Evolutionary conservation across 2,888 invertebrate genomes (phyloP).

Genomic region (Ceraclea dissimilis): DNA sequence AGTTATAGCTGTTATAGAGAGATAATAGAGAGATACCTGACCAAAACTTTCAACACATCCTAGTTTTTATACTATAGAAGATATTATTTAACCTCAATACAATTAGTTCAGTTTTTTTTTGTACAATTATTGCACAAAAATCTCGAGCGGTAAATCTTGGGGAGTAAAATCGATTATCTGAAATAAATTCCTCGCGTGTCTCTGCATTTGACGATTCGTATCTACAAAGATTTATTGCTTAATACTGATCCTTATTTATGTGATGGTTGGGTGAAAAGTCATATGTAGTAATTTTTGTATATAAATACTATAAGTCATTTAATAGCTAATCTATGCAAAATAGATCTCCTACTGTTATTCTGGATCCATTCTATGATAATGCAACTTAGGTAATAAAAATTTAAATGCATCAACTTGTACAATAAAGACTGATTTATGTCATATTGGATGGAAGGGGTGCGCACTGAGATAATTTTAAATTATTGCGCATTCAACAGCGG

Average conservation of each 20-base stretch:
- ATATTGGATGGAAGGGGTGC: slow-evolving; percentile 23
- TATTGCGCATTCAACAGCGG: slow-evolving; percentile 19
- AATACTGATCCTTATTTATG: neutral
- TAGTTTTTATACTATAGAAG: too few species aligned
- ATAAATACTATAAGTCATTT: slow-evolving; percentile 23
- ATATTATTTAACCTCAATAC: too few species aligned
- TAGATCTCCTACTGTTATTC: slow-evolving; percentile 7
- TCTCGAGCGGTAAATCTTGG: too few species aligned
- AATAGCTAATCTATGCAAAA: slow-evolving; percentile 26
- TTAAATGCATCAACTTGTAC: slow-evolving; percentile 25
- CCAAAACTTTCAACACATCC: too few species aligned
- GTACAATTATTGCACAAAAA: too few species aligned
- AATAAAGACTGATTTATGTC: slow-evolving; percentile 26
- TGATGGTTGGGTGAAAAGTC: neutral
- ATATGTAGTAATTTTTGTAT: neutral
- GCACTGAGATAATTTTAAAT: slow-evolving; percentile 24
- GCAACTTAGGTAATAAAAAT: slow-evolving; percentile 26
- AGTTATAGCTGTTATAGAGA: too few species aligned
- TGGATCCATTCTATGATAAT: slow-evolving; percentile 20
- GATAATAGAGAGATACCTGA: too few species aligned
- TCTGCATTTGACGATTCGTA: neutral
- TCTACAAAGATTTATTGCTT: neutral
- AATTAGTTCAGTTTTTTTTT: too few species aligned
- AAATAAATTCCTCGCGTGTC: too few species aligned
- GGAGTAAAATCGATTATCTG: too few species aligned